phyloP scores from a whole-genome alignment of 2,113 vertebrate genomes.

The Tupaia chinensis region DNA sequence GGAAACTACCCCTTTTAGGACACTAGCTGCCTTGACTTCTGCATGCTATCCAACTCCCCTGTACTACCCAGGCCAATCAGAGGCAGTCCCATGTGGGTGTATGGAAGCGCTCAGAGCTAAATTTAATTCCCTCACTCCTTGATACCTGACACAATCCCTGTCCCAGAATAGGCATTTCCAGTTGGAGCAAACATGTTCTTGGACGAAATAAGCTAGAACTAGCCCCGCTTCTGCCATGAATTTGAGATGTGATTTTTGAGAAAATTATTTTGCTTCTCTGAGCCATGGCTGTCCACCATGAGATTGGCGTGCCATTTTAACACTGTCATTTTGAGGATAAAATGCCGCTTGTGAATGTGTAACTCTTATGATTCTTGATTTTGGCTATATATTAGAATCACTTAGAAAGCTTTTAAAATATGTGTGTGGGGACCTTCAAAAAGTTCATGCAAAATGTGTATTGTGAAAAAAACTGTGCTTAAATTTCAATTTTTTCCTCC shows the following conservation, averaged over 20 bases:
- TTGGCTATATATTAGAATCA: not conserved
- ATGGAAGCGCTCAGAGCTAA: not conserved
- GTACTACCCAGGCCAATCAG: not conserved
- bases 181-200: not conserved
- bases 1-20: not conserved
- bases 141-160: not conserved
- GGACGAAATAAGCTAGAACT: not conserved
- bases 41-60: not conserved
- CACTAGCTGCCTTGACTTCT: not conserved
- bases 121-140: not conserved
- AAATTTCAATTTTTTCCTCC: too few relatives aligned
- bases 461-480: too few relatives aligned
- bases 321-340: not conserved
- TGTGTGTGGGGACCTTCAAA: not conserved
- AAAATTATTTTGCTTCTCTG: not conserved
- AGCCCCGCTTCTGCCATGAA: not conserved
- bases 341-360: not conserved
- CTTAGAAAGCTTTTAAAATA: not conserved
- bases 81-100: too few relatives aligned
- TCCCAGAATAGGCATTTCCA: not conserved
- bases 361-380: not conserved
- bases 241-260: not conserved
- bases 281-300: not conserved
- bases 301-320: not conserved
- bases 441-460: too few relatives aligned